Conservation (phyloP, 1,140 invertebrate genomes). For the Sitobion miscanthi region DNA sequence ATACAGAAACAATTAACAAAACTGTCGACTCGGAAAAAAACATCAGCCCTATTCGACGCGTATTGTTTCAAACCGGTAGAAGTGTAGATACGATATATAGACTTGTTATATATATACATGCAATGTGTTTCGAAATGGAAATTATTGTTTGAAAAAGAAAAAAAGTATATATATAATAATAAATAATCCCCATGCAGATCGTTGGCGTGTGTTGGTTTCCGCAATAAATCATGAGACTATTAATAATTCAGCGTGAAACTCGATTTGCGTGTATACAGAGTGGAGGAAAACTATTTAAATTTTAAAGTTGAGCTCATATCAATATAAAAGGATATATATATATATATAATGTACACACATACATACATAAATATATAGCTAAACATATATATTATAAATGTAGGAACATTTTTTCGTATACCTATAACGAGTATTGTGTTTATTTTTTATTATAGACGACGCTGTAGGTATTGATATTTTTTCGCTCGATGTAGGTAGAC, state of each 20-base stretch:
- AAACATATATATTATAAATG: too few relatives aligned
- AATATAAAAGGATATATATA: neutral
- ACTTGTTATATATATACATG: neutral
- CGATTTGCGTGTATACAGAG: neutral
- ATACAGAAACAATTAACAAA: neutral
- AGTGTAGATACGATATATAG: neutral
- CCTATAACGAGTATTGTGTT: neutral
- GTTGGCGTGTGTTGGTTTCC: neutral
- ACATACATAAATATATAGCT: too few relatives aligned
- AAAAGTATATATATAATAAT: neutral
- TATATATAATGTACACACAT: neutral
- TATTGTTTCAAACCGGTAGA: slow-evolving; percentile 24
- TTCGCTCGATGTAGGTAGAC: neutral
- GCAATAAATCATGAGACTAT: neutral
- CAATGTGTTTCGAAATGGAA: neutral
- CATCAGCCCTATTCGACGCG: neutral
- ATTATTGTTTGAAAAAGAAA: neutral
- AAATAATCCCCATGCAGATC: neutral
- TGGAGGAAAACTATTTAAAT: slow-evolving; percentile 26
- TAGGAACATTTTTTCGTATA: too few relatives aligned
- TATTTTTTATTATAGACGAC: neutral
- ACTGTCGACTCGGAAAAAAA: neutral
- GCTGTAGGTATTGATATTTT: neutral
- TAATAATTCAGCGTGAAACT: neutral
- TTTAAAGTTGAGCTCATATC: slow-evolving; percentile 4